Evolutionary conservation across 2,888 invertebrate genomes (phyloP).

Genomic region (Phyllotreta cruciferae): DNA sequence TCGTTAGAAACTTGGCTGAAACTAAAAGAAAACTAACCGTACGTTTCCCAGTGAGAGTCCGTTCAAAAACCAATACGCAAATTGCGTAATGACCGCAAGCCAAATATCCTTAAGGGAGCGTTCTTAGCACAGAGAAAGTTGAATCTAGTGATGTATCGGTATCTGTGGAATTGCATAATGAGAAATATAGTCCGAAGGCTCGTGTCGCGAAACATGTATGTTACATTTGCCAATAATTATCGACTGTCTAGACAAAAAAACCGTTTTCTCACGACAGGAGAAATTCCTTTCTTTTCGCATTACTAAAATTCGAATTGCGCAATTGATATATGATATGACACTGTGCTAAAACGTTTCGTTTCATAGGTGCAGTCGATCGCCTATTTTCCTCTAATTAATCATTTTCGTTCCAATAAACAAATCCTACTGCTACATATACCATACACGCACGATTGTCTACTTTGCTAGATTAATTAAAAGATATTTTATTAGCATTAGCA

Average conservation of each 20-base stretch:
- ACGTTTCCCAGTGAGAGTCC: too few species aligned
- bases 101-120: constrained; percentile 31
- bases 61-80: background rate
- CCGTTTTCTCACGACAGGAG: too few species aligned
- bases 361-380: constrained; percentile 18
- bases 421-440: background rate
- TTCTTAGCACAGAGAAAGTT: constrained; percentile 27
- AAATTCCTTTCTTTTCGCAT: background rate
- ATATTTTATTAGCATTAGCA: too few species aligned
- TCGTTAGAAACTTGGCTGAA: too few species aligned
- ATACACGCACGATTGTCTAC: too few species aligned
- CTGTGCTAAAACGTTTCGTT: constrained; percentile 1
- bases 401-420: constrained; percentile 27
- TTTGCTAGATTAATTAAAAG: too few species aligned
- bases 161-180: constrained; percentile 24
- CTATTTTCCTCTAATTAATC: constrained; percentile 24
- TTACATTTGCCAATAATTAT: too few species aligned
- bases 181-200: background rate
- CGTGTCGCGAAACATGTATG: too few species aligned
- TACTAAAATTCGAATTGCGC: constrained; percentile 1
- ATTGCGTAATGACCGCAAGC: constrained; percentile 23
- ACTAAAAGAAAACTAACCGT: too few species aligned
- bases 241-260: too few species aligned
- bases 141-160: constrained; percentile 27
- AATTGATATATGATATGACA: background rate